Evolutionary conservation across 2,113 vertebrate genomes (phyloP).

Genomic region (Sterna hirundo): DNA sequence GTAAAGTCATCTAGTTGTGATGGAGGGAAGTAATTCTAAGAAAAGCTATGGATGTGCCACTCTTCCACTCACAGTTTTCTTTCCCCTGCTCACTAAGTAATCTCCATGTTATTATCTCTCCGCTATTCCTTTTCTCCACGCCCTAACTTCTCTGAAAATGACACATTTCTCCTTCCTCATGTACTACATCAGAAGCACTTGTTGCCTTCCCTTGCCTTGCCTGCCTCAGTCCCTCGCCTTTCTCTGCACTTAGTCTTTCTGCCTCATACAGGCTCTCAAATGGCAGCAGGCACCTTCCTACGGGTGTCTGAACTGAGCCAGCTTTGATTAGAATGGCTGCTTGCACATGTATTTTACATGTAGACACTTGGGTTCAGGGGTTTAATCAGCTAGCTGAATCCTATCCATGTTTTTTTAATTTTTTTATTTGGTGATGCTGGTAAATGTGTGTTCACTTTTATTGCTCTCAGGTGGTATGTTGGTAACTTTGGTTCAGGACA

Average conservation of each 20-base stretch:
- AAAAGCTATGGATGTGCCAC: fast-evolving
- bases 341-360: fast-evolving
- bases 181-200: neutral
- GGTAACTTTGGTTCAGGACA: neutral
- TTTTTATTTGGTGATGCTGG: neutral
- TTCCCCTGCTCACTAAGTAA: neutral
- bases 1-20: neutral
- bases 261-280: neutral
- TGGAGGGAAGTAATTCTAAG: neutral
- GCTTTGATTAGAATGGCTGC: neutral
- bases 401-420: neutral
- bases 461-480: neutral
- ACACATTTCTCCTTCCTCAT: neutral
- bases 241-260: neutral
- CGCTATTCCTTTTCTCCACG: neutral
- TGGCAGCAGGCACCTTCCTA: neutral
- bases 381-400: neutral
- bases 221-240: neutral
- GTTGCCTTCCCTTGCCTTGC: neutral
- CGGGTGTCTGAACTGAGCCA: neutral
- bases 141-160: neutral
- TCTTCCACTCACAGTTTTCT: neutral
- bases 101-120: neutral
- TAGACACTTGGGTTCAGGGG: neutral
- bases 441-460: neutral